These are phyloP conservation scores for Myotis daubentonii DNA, from an alignment of 2,797 vertebrate genomes.

Conservation along the genomic window DNA sequence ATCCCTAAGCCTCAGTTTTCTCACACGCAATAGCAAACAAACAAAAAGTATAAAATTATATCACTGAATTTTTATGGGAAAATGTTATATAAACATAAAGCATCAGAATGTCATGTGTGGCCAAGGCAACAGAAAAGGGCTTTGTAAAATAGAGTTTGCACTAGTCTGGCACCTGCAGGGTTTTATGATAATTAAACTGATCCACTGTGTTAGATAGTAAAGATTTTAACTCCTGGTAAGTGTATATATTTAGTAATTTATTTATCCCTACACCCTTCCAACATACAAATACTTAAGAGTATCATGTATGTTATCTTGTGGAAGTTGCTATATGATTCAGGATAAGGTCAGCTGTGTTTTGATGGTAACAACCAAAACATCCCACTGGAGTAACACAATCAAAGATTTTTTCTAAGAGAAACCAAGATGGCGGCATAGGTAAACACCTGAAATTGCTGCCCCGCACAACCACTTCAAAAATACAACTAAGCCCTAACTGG, in stretches of 20 bases:
- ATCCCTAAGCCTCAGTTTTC: neutral
- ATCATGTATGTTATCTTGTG: neutral
- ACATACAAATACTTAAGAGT: neutral
- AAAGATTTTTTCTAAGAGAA: neutral
- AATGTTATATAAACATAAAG: neutral
- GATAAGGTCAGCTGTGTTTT: neutral
- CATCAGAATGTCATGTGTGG: neutral
- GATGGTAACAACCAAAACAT: neutral
- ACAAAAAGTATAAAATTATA: neutral
- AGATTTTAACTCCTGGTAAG: neutral
- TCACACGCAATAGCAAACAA: neutral
- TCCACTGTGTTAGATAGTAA: neutral
- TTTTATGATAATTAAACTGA: neutral
- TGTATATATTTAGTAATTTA: neutral
- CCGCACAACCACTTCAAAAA: no score
- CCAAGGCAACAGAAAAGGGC: neutral
- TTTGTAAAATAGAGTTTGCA: neutral
- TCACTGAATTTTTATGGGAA: neutral
- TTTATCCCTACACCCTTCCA: neutral
- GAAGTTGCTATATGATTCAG: neutral
- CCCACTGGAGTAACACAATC: neutral
- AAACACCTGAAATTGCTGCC: no score
- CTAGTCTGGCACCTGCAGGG: neutral
- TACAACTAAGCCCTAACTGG: no score
- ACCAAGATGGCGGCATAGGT: no score